Conservation (phyloP, 1,140 invertebrate species). For the Ceratina calcarata region DNA sequence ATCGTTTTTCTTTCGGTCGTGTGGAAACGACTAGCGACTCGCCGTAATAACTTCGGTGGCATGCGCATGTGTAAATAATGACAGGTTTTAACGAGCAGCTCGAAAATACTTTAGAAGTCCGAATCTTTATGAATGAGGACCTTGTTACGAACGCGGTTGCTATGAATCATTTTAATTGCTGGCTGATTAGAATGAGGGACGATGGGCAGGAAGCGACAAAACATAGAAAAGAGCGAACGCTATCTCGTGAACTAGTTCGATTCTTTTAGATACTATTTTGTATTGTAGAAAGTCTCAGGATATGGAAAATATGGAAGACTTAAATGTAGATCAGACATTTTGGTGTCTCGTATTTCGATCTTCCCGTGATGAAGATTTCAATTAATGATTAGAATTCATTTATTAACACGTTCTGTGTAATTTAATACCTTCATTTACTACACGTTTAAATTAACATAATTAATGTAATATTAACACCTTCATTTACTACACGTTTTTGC, state of each 20-base stretch:
- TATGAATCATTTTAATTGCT: neutral
- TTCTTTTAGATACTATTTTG: too few relatives aligned
- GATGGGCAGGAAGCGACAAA: neutral
- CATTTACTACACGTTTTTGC: too few relatives aligned
- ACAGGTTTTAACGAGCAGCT: neutral
- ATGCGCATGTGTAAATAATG: neutral
- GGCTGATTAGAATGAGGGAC: neutral
- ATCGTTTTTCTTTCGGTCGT: slow-evolving; percentile 14
- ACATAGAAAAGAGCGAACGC: neutral
- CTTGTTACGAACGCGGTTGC: neutral
- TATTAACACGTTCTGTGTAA: too few relatives aligned
- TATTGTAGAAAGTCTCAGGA: too few relatives aligned
- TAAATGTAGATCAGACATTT: too few relatives aligned
- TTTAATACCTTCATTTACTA: too few relatives aligned
- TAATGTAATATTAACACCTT: too few relatives aligned
- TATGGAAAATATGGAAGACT: too few relatives aligned
- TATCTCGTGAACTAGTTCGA: neutral
- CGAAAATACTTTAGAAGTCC: neutral
- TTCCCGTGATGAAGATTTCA: too few relatives aligned
- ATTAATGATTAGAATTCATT: neutral
- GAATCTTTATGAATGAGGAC: too few relatives aligned
- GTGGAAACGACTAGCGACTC: neutral
- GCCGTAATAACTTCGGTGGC: neutral
- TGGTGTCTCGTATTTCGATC: too few relatives aligned
- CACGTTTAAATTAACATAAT: too few relatives aligned